phyloP scores from a whole-genome alignment of 2,113 vertebrate genomes.

The Camarhynchus parvulus region DNA sequence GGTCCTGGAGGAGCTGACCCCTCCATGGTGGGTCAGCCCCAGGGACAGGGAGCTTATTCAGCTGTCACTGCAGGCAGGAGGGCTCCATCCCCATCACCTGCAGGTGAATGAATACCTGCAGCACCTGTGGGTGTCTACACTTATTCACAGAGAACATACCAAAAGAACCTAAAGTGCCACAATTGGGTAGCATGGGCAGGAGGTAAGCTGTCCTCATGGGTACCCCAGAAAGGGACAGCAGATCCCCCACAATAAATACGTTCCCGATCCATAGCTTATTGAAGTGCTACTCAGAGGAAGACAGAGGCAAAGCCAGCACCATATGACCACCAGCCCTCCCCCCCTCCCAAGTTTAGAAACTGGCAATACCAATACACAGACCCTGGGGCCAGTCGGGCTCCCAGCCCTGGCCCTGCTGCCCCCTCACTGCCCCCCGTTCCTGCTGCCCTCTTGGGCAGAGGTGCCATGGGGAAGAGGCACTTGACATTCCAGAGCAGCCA shows the following conservation, averaged over 20 bases:
- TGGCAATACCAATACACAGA: accelerated
- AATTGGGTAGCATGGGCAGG: not conserved
- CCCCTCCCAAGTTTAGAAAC: not conserved
- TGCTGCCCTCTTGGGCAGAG: not conserved
- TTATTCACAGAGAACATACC: not conserved
- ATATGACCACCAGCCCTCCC: not conserved
- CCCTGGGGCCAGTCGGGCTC: not conserved
- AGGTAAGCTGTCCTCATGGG: not conserved
- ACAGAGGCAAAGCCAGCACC: not conserved
- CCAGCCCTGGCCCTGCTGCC: not conserved
- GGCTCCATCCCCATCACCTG: accelerated
- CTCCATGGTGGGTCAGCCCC: accelerated
- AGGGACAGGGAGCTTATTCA: not conserved
- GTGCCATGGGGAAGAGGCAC: not conserved
- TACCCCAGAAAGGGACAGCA: not conserved
- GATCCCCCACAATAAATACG: not conserved
- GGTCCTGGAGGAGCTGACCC: not conserved
- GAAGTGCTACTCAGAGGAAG: not conserved
- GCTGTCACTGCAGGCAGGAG: not conserved
- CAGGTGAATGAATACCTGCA: not conserved
- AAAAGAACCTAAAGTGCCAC: not conserved
- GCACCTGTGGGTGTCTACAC: not conserved
- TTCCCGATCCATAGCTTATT: not conserved
- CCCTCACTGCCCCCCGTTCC: not conserved
- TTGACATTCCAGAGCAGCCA: not conserved